phyloP scores from a whole-genome alignment of 1,140 invertebrate species.

The Meloidogyne chitwoodi region DNA sequence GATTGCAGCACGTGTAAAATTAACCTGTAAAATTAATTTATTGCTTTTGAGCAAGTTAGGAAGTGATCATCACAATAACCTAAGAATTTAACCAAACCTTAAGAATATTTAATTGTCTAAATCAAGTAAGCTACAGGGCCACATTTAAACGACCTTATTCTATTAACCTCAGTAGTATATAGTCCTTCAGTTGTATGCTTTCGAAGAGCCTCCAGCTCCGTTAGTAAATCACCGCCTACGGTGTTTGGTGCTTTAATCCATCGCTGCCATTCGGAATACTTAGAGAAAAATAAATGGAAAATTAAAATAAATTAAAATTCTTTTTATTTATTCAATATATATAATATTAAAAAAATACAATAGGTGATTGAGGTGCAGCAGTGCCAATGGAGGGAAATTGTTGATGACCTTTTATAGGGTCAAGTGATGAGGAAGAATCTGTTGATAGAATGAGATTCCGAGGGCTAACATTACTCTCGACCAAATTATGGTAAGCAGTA shows the following conservation, averaged over 20 bases:
- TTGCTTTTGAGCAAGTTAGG: not conserved
- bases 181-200: constrained; percentile 31
- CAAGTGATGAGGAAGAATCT: not conserved
- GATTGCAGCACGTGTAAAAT: constrained; percentile 42
- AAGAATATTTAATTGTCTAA: too few relatives aligned
- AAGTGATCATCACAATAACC: not conserved
- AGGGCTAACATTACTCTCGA: not conserved
- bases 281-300: not conserved
- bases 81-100: too few relatives aligned
- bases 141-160: not conserved
- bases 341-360: not conserved
- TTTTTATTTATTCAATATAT: too few relatives aligned
- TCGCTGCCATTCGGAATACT: constrained; percentile 27
- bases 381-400: not conserved
- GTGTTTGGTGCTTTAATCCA: constrained; percentile 42
- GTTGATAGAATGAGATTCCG: not conserved
- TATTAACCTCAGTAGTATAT: constrained; percentile 35
- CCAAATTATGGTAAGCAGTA: not conserved
- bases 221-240: constrained; percentile 30
- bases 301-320: not conserved
- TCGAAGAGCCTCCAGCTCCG: constrained; percentile 30
- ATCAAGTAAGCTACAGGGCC: too few relatives aligned
- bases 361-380: constrained; percentile 24
- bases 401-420: not conserved
- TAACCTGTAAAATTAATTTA: constrained; percentile 26